Conservation (phyloP, 2,113 vertebrate species). For the Triplophysa dalaica region DNA sequence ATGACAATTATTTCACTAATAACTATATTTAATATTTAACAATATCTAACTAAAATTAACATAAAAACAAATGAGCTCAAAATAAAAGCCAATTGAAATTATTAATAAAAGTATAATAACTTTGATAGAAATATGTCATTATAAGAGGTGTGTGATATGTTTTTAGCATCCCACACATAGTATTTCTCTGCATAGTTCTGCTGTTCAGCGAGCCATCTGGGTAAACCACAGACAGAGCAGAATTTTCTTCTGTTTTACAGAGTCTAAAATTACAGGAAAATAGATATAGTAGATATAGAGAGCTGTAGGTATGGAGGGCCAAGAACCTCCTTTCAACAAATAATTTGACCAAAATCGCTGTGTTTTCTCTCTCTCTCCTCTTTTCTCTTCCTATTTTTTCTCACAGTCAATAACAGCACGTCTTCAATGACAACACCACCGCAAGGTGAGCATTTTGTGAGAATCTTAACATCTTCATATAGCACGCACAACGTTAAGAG, state of each 20-base stretch:
- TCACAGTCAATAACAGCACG: conserved; percentile 60
- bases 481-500: neutral
- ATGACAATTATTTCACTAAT: no score
- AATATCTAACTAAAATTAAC: no score
- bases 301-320: conserved; percentile 62
- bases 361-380: conserved; percentile 43
- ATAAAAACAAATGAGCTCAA: no score
- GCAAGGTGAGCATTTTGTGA: conserved; percentile 62
- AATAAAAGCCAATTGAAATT: no score
- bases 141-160: neutral
- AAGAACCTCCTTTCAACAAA: conserved; percentile 72
- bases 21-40: no score
- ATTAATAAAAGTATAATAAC: no score
- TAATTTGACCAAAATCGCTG: conserved; percentile 60
- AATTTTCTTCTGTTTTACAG: conserved; percentile 63
- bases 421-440: conserved; percentile 29
- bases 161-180: neutral
- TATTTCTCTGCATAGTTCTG: conserved; percentile 9
- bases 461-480: neutral
- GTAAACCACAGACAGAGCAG: conserved; percentile 37
- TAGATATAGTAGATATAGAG: conserved; percentile 69
- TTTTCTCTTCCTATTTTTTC: conserved; percentile 27
- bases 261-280: conserved; percentile 73
- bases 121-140: neutral
- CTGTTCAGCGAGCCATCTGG: conserved; percentile 14